These are phyloP conservation scores for Mimas tiliae DNA, from an alignment of 2,888 invertebrate species.

Conservation along the genomic window DNA sequence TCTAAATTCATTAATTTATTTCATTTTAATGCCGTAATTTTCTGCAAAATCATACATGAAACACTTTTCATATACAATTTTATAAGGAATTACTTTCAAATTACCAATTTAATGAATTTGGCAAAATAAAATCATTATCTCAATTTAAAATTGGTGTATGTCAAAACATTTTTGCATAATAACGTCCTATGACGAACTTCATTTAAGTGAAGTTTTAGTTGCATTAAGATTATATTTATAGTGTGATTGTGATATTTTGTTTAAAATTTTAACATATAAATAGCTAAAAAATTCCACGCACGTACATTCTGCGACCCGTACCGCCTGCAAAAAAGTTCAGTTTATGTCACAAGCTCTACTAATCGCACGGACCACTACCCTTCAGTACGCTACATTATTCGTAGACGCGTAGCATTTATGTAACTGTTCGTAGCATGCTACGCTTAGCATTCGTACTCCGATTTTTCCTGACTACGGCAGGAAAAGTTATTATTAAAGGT, in stretches of 20 bases:
- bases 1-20: too few relatives aligned
- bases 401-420: slow-evolving; percentile 21
- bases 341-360: slow-evolving; percentile 20
- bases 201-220: neutral
- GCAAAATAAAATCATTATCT: too few relatives aligned
- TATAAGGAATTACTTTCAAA: too few relatives aligned
- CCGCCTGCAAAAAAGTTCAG: neutral
- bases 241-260: neutral
- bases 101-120: too few relatives aligned
- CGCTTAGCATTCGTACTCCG: neutral
- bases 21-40: too few relatives aligned
- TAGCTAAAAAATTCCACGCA: neutral
- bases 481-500: too few relatives aligned
- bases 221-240: too few relatives aligned
- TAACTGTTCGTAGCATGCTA: slow-evolving; percentile 21
- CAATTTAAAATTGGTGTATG: too few relatives aligned
- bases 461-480: neutral
- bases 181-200: neutral
- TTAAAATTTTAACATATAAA: neutral
- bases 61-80: too few relatives aligned
- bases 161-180: too few relatives aligned
- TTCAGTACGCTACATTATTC: slow-evolving; percentile 7
- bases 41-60: too few relatives aligned
- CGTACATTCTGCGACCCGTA: neutral
- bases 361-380: slow-evolving; percentile 1